These are phyloP conservation scores for Amorpha juglandis DNA, from an alignment of 2,888 invertebrate species.

Conservation along the genomic window DNA sequence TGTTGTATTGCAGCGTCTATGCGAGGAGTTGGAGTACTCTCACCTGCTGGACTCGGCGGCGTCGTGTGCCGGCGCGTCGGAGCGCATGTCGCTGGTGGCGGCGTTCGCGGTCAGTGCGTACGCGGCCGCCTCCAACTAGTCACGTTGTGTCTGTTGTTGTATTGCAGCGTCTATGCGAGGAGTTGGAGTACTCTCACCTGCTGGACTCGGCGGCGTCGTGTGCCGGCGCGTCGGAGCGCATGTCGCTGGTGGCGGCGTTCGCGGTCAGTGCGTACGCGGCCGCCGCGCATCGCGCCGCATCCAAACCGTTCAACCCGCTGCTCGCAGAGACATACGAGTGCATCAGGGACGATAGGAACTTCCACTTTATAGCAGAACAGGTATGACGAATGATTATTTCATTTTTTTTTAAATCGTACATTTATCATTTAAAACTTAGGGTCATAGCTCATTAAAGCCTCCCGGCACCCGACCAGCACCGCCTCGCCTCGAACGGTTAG, in stretches of 20 bases:
- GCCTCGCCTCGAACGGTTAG: no score
- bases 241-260: constrained; percentile 91
- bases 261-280: constrained; percentile 91
- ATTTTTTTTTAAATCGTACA: no score
- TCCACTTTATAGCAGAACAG: constrained; percentile 91
- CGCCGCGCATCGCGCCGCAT: constrained; percentile 89
- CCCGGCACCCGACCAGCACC: no score
- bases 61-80: constrained; percentile 85
- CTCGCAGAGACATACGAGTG: constrained; percentile 93
- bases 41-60: constrained; percentile 91
- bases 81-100: constrained; percentile 90
- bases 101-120: constrained; percentile 93
- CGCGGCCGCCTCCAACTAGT: constrained; percentile 80
- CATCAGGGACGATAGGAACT: constrained; percentile 90
- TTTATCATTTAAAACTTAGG: no score
- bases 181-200: constrained; percentile 92
- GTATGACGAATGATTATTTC: no score
- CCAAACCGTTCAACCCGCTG: constrained; percentile 93
- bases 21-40: constrained; percentile 93
- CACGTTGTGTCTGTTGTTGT: neutral
- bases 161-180: constrained; percentile 89
- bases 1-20: constrained; percentile 83
- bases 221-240: constrained; percentile 87
- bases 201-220: constrained; percentile 89
- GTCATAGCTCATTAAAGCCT: no score